Percentiles rank a stretch among this genome's conserved stretches.
phyloP scores from a whole-genome alignment of 2,113 vertebrate genomes.

The Tachysurus vachellii region DNA sequence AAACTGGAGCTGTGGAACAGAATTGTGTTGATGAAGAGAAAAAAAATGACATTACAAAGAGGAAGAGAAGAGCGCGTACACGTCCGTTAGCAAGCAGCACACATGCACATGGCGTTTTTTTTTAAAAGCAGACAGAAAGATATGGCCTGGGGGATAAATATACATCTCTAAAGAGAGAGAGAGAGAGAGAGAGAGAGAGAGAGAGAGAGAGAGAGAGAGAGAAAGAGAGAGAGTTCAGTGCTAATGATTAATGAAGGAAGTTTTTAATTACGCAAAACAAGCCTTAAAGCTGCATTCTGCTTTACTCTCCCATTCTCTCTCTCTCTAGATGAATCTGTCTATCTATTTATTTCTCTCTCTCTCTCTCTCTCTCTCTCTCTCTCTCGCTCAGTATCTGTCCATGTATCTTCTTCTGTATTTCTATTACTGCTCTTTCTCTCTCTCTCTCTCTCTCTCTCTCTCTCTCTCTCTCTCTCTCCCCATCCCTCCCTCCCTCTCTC shows the following conservation, averaged over 20 bases:
- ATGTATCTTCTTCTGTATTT: slow-evolving; percentile 18
- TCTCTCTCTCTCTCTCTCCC: not conserved
- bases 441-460: not conserved
- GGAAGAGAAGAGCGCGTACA: not conserved
- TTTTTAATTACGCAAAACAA: slow-evolving; percentile 54
- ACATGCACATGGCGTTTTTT: not conserved
- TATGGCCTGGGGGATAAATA: not conserved
- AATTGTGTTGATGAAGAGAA: not conserved
- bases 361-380: not conserved
- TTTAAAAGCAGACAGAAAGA: not conserved
- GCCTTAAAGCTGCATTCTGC: slow-evolving; percentile 42
- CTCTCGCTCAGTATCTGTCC: not conserved
- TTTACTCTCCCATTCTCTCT: not conserved
- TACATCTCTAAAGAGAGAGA: not conserved
- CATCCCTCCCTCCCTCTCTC: too few relatives aligned
- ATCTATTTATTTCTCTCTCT: not conserved
- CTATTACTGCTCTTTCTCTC: not conserved
- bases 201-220: not conserved
- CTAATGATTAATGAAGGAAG: slow-evolving; percentile 50
- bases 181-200: not conserved
- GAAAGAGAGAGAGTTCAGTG: slow-evolving; percentile 3
- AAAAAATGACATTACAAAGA: too few relatives aligned
- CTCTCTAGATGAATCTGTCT: not conserved
- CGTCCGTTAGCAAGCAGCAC: not conserved
- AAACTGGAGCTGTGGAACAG: not conserved